A percentile compares a stretch with the other conserved stretches of the same genome.
Conservation (phyloP, 2,797 vertebrate species). For the Anolis apletophallus region DNA sequence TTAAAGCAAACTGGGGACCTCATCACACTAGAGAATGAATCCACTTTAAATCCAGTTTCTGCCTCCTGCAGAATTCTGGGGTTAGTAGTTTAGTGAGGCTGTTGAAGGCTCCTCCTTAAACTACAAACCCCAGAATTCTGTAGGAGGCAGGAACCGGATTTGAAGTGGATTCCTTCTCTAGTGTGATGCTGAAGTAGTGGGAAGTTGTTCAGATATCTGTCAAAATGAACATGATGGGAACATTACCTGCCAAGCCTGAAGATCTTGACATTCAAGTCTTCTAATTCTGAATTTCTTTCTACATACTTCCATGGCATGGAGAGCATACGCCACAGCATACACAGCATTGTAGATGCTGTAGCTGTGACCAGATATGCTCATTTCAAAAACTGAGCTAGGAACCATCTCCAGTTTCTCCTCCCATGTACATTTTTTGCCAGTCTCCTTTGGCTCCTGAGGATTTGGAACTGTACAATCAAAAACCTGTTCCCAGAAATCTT, state of each 20-base stretch:
- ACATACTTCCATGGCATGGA: neutral
- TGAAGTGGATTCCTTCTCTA: too few species aligned
- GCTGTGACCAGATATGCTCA: constrained; percentile 29
- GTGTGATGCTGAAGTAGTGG: too few species aligned
- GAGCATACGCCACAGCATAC: neutral
- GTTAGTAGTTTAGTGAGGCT: too few species aligned
- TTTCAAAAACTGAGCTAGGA: constrained; percentile 17
- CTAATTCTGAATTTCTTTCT: neutral
- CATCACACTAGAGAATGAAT: too few species aligned
- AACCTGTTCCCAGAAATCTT: constrained; percentile 16
- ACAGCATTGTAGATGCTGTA: constrained; percentile 32
- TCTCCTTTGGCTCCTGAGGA: neutral
- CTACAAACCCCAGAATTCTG: too few species aligned
- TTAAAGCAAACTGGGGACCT: neutral
- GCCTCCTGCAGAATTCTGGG: too few species aligned
- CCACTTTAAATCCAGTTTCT: too few species aligned
- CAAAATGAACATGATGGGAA: neutral
- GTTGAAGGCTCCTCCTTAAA: too few species aligned
- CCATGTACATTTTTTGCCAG: neutral
- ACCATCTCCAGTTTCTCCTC: neutral
- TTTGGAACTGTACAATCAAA: constrained; percentile 13
- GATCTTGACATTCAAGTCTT: neutral
- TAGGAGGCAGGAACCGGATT: too few species aligned
- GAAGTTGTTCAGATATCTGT: too few species aligned
- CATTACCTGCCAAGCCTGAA: constrained; percentile 21